phyloP scores from a whole-genome alignment of 2,113 vertebrate genomes.

The Eulemur macaco region DNA sequence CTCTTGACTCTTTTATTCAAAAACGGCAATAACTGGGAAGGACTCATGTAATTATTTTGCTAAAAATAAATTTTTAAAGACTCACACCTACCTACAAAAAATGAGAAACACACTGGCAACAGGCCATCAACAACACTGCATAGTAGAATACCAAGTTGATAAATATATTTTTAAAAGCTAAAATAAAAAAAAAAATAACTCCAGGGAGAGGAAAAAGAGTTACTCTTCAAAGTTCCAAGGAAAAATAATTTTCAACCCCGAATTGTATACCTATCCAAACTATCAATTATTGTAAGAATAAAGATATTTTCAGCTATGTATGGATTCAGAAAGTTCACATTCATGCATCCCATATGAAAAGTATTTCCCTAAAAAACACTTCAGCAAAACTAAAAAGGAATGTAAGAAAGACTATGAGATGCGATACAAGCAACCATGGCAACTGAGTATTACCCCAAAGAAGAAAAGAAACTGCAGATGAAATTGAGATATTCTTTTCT shows the following conservation, averaged over 20 bases:
- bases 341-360: not conserved
- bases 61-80: slow-evolving; percentile 26
- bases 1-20: not conserved
- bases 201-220: too few species aligned
- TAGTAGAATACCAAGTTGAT: not conserved
- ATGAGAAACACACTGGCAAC: not conserved
- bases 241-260: not conserved
- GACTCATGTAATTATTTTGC: not conserved
- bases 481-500: not conserved
- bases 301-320: not conserved
- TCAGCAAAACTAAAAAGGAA: not conserved
- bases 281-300: not conserved
- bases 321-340: slow-evolving; percentile 7
- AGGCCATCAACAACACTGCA: not conserved
- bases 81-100: not conserved
- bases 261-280: not conserved
- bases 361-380: not conserved
- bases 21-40: not conserved
- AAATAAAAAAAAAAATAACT: too few species aligned
- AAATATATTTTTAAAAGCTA: too few species aligned
- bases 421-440: not conserved
- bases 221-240: not conserved
- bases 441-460: not conserved
- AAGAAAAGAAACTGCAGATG: not conserved
- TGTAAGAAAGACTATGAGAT: not conserved